Evolutionary conservation across 2,113 vertebrate genomes (phyloP).

Genomic region (Apistogramma diplotaenia): DNA sequence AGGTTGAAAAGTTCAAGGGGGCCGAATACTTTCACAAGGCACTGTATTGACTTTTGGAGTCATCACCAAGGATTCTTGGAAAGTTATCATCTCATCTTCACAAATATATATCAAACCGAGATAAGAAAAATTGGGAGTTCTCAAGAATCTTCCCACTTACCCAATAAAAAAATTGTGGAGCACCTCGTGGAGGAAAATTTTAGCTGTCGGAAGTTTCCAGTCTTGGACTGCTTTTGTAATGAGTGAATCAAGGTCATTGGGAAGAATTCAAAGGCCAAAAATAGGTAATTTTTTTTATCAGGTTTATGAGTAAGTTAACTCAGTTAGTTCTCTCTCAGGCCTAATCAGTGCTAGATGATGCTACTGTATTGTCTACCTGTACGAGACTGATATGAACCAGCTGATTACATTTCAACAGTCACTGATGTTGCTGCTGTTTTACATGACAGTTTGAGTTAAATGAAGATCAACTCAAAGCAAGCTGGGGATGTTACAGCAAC

Average conservation of each 20-base stretch:
- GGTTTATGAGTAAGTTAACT: neutral
- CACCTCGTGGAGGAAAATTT: neutral
- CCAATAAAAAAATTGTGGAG: neutral
- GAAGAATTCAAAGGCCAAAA: neutral
- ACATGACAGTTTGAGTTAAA: neutral
- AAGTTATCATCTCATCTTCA: neutral
- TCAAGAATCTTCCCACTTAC: neutral
- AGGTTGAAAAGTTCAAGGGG: no score
- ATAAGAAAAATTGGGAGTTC: neutral
- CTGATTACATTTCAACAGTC: neutral
- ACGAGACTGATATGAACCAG: neutral
- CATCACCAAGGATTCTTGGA: neutral
- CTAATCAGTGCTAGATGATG: neutral
- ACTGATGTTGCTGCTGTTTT: neutral
- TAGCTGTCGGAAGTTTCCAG: neutral
- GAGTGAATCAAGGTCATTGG: neutral
- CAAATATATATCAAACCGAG: neutral
- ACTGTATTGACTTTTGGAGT: neutral
- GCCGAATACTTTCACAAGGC: no score
- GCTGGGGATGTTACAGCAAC: neutral
- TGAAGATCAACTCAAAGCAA: neutral
- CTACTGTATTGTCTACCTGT: neutral
- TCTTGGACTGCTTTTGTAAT: neutral
- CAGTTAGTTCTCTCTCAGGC: rapidly evolving
- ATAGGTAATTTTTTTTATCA: neutral